phyloP scores from a whole-genome alignment of 1,140 invertebrate genomes.

The Achatina immaculata region DNA sequence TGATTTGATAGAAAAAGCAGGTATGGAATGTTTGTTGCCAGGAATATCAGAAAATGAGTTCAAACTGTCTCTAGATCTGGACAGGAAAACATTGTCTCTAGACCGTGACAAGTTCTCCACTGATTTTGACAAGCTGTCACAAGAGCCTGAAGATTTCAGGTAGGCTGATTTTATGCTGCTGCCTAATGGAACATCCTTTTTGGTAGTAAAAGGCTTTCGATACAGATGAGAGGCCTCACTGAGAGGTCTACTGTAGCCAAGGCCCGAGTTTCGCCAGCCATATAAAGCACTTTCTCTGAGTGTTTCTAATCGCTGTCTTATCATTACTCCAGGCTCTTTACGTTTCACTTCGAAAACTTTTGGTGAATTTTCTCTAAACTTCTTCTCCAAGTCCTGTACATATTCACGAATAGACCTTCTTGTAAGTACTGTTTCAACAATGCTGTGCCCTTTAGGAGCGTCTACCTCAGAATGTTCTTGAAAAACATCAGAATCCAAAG shows the following conservation, averaged over 20 bases:
- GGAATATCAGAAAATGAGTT: constrained; percentile 1
- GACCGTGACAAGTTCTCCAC: constrained; percentile 22
- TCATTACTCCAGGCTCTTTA: constrained; percentile 53
- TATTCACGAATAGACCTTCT: constrained; percentile 51
- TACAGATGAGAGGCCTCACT: constrained; percentile 26
- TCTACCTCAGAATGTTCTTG: constrained; percentile 21
- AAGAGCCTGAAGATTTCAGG: neutral
- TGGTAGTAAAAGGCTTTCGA: neutral
- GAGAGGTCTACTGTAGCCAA: constrained; percentile 28
- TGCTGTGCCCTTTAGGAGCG: constrained; percentile 18
- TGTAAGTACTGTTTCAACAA: neutral
- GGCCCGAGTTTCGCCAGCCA: constrained; percentile 29
- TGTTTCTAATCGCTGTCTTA: constrained; percentile 54
- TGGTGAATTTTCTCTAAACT: constrained; percentile 41
- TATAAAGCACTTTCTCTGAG: constrained; percentile 46
- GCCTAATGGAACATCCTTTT: neutral
- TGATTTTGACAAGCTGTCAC: constrained; percentile 22
- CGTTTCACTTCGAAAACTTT: constrained; percentile 45
- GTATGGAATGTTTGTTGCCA: neutral
- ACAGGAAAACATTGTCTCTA: constrained; percentile 3
- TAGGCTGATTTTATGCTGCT: neutral
- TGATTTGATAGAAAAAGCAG: neutral
- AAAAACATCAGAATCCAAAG: constrained; percentile 53
- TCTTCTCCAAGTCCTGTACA: constrained; percentile 57
- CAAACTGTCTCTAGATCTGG: constrained; percentile 13